Evolutionary conservation across 2,797 vertebrate species (phyloP).

Genomic region (Acrossocheilus wenchowensis): DNA sequence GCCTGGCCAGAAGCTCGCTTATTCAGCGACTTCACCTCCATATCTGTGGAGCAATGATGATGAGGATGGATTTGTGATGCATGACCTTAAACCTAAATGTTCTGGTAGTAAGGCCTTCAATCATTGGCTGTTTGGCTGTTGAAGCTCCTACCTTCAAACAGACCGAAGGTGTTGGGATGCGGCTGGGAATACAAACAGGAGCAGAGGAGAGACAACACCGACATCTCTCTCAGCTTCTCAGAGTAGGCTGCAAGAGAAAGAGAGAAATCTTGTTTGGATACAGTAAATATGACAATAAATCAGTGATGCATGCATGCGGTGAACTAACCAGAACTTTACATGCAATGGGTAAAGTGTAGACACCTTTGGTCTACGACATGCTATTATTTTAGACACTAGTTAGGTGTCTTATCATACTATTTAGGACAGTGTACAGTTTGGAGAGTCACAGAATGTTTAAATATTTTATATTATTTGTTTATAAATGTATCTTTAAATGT

Average conservation of each 20-base stretch:
- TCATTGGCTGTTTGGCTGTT: background rate
- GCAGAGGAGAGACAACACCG: slow-evolving; percentile 91
- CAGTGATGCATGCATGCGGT: background rate
- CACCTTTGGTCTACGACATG: no score
- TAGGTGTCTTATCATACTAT: background rate
- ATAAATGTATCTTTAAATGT: no score
- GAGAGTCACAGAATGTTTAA: background rate
- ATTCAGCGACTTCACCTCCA: slow-evolving; percentile 90
- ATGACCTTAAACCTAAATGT: background rate
- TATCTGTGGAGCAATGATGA: slow-evolving; percentile 73
- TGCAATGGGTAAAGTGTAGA: background rate
- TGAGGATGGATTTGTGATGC: background rate
- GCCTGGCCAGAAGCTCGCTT: slow-evolving; percentile 90
- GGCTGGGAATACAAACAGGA: slow-evolving; percentile 90
- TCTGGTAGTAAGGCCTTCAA: background rate
- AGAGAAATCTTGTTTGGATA: background rate
- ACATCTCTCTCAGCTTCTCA: slow-evolving; percentile 93
- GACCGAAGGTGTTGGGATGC: slow-evolving; percentile 84
- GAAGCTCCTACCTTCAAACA: slow-evolving; percentile 81
- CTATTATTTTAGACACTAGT: background rate
- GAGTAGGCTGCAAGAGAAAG: slow-evolving; percentile 83
- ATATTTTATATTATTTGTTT: background rate
- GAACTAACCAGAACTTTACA: background rate
- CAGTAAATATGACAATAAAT: background rate
- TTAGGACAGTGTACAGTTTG: background rate